Evolutionary conservation across 2,797 vertebrate species (phyloP).

Genomic region (Pangasius djambal): DNA sequence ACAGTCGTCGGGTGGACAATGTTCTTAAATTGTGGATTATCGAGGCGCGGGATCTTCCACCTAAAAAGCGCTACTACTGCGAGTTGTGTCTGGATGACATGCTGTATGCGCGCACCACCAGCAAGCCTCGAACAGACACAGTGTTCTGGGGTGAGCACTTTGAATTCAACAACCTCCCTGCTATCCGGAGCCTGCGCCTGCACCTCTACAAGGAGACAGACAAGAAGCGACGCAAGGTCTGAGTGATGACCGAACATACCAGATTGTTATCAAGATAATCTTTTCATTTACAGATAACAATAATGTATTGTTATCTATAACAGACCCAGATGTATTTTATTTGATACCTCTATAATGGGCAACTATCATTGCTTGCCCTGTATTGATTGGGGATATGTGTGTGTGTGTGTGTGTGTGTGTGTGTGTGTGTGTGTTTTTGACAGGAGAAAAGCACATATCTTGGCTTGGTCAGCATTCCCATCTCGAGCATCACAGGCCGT

Average conservation of each 20-base stretch:
- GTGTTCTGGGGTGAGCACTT: constrained; percentile 99
- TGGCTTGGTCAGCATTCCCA: constrained; percentile 95
- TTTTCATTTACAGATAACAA: not conserved
- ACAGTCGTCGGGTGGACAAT: constrained; percentile 94
- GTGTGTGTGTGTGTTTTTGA: constrained; percentile 10
- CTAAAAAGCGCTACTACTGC: constrained; percentile 97
- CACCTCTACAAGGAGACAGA: constrained; percentile 98
- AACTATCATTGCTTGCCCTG: too few relatives aligned
- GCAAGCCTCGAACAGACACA: constrained; percentile 93
- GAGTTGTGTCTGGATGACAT: constrained; percentile 97
- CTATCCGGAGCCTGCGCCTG: constrained; percentile 90
- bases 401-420: constrained; percentile 23
- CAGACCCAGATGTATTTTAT: not conserved
- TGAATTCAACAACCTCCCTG: constrained; percentile 95
- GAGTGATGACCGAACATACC: not conserved
- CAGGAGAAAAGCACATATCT: constrained; percentile 95
- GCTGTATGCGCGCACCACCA: constrained; percentile 96
- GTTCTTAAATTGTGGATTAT: constrained; percentile 97
- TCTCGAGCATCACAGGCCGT: constrained; percentile 91
- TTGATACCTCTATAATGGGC: not conserved
- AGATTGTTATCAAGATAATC: not conserved
- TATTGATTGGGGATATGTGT: not conserved
- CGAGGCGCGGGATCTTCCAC: constrained; percentile 91
- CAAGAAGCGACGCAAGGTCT: constrained; percentile 91
- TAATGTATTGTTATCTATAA: not conserved